phyloP scores from a whole-genome alignment of 2,888 invertebrate species.

The Cyrtodaria siliqua region DNA sequence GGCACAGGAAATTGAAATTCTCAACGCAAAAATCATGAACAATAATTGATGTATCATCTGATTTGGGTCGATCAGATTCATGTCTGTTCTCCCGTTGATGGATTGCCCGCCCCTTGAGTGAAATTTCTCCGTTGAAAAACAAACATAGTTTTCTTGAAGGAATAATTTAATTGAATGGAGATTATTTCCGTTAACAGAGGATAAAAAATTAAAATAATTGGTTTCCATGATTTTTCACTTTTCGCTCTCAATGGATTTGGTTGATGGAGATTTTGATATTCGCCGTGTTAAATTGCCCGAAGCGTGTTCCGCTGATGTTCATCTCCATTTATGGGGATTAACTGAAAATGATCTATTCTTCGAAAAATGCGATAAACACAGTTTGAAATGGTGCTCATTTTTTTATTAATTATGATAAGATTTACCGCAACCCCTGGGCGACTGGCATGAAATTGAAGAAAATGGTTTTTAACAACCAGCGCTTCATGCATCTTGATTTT shows the following conservation, averaged over 20 bases:
- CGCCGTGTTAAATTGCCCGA: conserved; percentile 52
- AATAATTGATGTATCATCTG: conserved; percentile 31
- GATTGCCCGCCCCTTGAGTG: conserved; percentile 27
- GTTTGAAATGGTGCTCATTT: conserved; percentile 49
- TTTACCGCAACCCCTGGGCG: conserved; percentile 22
- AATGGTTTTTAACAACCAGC: conserved; percentile 13
- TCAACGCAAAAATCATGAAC: conserved; percentile 34
- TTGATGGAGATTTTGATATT: conserved; percentile 38
- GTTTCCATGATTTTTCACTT: conserved; percentile 37
- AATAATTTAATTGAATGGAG: conserved; percentile 47
- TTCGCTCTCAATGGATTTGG: conserved; percentile 27
- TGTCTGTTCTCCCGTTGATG: conserved; percentile 15
- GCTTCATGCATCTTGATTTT: conserved; percentile 4
- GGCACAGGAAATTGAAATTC: conserved; percentile 58
- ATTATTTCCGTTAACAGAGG: conserved; percentile 41
- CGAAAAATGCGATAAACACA: conserved; percentile 34
- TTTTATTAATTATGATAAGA: conserved; percentile 43
- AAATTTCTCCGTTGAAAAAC: conserved; percentile 38
- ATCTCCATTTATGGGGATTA: conserved; percentile 52
- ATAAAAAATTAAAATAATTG: conserved; percentile 48
- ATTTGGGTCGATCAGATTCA: conserved; percentile 32
- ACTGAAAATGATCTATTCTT: conserved; percentile 43
- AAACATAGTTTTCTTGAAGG: conserved; percentile 27
- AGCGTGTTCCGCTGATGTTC: conserved; percentile 40
- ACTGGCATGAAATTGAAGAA: conserved; percentile 47